Conservation (phyloP, 2,797 vertebrate genomes). For the Sylvilagus floridanus region DNA sequence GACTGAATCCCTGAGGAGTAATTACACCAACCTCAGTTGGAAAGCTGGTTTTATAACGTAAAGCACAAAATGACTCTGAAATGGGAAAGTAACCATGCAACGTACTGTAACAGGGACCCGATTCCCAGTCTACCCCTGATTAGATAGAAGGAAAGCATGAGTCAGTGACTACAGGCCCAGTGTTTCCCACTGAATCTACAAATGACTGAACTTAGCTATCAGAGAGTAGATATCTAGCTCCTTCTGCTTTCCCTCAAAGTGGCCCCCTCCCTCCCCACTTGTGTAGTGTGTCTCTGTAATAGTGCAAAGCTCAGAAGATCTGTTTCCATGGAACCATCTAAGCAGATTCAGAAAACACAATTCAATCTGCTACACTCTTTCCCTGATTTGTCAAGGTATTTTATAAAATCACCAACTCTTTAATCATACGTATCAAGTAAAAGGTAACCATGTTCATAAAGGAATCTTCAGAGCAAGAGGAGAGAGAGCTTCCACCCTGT, state of each 20-base stretch:
- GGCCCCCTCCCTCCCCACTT: neutral
- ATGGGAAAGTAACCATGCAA: slow-evolving; percentile 18
- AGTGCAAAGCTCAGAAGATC: neutral
- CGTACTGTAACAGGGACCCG: neutral
- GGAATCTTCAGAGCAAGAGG: neutral
- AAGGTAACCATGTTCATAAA: neutral
- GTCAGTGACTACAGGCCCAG: neutral
- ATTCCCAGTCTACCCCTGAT: neutral
- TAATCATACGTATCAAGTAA: neutral
- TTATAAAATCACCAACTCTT: slow-evolving; percentile 17
- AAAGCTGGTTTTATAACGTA: slow-evolving; percentile 23
- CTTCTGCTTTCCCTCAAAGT: neutral
- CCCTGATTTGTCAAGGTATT: slow-evolving; percentile 14
- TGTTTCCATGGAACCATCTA: neutral
- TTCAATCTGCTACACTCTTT: slow-evolving; percentile 3
- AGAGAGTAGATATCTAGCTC: neutral
- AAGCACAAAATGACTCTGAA: slow-evolving; percentile 8
- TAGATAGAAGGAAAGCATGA: neutral
- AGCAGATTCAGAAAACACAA: slow-evolving; percentile 11
- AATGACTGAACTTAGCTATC: neutral
- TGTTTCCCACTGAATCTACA: neutral
- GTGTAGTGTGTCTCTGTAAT: neutral
- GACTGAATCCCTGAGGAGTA: neutral
- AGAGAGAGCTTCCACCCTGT: neutral
- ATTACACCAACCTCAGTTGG: neutral